Base-by-base conservation (phyloP, 2,888 invertebrate genomes). In the Mallateleia sp. region DNA sequence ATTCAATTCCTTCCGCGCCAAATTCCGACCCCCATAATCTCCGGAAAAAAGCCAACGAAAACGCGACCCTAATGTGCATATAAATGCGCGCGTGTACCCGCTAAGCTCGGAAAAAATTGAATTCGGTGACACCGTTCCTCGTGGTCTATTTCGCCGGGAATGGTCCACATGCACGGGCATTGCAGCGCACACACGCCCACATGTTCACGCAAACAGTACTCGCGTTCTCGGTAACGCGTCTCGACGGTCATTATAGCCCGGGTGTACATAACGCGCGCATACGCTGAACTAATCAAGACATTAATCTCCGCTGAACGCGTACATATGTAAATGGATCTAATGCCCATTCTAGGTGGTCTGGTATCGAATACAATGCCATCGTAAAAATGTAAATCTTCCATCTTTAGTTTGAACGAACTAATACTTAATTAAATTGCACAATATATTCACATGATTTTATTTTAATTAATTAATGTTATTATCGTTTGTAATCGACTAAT, bases 351-450 rank as follows among this genome's bases (percentile, higher is more conserved):
- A 89, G 90, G 88, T 90, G 90, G 88, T 88, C 89, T 91, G 88
- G 91, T 69, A 91, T 90, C 88, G 91, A 92, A 92, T 92, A 93
- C 90, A 91, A 90, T 88, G 88, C 87, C 90, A 92, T 92, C 92
- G 93, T 93, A 93, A 93, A 93, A 93, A 93, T 93, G 93, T 93
- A 92, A 93, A 93, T 93, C 92, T 92, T 91, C n/a, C n/a, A n/a
- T n/a, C n/a, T n/a, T n/a, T n/a, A n/a, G n/a, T n/a, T n/a, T n/a
- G n/a, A n/a, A n/a, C n/a, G n/a, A n/a, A n/a, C n/a, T n/a, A n/a
- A n/a, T n/a, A n/a, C n/a, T n/a, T n/a, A n/a, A n/a, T n/a, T n/a
- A n/a, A n/a, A n/a, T n/a, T n/a, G n/a, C n/a, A n/a, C n/a, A n/a
- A n/a, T n/a, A n/a, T n/a, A n/a, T n/a, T n/a, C n/a, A n/a, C n/a